phyloP scores from a whole-genome alignment of 2,797 vertebrate species.

The Arctocebus calabarensis region DNA sequence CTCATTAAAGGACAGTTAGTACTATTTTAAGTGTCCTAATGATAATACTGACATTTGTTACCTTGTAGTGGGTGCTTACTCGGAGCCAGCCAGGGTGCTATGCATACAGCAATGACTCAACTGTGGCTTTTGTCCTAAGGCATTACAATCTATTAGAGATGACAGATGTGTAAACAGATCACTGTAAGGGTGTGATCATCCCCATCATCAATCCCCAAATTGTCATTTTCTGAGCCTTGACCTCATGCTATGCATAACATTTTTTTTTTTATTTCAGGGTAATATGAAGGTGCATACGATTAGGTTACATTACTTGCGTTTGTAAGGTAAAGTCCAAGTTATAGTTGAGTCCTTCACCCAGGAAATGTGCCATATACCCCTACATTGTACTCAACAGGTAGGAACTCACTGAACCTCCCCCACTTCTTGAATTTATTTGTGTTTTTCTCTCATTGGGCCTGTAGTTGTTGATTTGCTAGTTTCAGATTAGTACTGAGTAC shows the following conservation, averaged over 20 bases:
- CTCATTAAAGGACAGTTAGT: conserved; percentile 23
- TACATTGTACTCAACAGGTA: no score
- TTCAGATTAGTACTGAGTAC: no score
- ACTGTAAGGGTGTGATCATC: background rate
- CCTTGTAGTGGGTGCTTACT: background rate
- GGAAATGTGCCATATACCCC: no score
- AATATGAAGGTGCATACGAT: no score
- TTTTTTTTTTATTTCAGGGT: background rate
- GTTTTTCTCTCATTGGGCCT: no score
- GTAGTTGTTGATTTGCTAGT: no score
- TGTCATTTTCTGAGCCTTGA: conserved; percentile 47
- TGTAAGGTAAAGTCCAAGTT: no score
- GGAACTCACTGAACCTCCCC: no score
- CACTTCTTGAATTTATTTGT: no score
- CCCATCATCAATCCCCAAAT: background rate
- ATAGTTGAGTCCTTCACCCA: no score
- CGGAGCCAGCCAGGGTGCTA: background rate
- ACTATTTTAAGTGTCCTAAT: conserved; percentile 47
- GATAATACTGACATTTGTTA: conserved; percentile 49
- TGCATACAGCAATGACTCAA: background rate
- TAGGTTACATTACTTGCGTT: no score
- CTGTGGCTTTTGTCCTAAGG: conserved; percentile 9
- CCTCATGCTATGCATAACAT: background rate
- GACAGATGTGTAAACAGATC: background rate
- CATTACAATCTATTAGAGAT: background rate